Evolutionary conservation across 1,140 invertebrate genomes (phyloP).

Genomic region (Bombus confusus): DNA sequence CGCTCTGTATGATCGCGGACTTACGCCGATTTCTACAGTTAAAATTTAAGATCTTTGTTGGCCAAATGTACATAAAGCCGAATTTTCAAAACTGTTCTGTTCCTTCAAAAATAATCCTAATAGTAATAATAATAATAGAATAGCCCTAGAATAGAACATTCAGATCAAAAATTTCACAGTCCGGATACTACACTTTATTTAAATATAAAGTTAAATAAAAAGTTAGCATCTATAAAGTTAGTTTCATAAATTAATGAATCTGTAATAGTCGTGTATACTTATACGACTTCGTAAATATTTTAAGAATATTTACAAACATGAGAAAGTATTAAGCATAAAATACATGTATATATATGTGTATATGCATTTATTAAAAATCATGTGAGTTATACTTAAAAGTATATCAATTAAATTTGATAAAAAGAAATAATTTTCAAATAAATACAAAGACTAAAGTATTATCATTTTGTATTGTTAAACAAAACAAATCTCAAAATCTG

Average conservation of each 20-base stretch:
- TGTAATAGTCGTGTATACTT: background rate
- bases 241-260: no score
- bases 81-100: no score
- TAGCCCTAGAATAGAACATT: no score
- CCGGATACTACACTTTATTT: no score
- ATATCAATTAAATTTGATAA: background rate
- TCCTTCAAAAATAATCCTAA: no score
- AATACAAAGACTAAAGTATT: background rate
- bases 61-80: no score
- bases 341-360: accelerated
- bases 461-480: background rate
- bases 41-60: no score
- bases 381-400: background rate
- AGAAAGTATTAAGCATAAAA: background rate
- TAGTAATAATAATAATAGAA: no score
- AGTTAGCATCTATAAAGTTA: no score
- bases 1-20: no score
- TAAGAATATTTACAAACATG: background rate
- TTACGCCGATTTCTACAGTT: no score
- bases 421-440: background rate
- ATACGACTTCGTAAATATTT: background rate
- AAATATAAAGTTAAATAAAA: background rate
- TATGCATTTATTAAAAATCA: background rate
- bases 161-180: no score
- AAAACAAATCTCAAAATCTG: background rate